These are phyloP conservation scores for Xanthorhoe designata DNA, from an alignment of 2,888 invertebrate species.

Conservation along the genomic window DNA sequence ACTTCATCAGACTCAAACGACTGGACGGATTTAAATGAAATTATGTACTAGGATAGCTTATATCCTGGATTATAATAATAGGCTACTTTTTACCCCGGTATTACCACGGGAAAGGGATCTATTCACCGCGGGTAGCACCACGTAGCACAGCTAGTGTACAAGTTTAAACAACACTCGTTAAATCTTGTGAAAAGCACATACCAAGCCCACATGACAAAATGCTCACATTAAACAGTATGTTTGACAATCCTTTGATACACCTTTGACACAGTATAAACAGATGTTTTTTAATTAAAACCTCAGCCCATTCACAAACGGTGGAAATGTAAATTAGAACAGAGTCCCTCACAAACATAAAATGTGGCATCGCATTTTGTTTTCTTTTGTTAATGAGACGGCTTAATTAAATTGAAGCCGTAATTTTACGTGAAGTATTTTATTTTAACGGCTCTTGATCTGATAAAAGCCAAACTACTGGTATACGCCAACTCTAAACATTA, in stretches of 20 bases:
- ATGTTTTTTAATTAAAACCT: slow-evolving; percentile 6
- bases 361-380: slow-evolving; percentile 9
- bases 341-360: slow-evolving; percentile 14
- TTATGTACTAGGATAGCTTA: no score
- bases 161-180: no score
- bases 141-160: no score
- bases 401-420: slow-evolving; percentile 2
- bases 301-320: slow-evolving; percentile 3
- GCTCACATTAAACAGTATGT: no score
- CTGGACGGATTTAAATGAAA: no score
- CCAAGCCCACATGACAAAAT: background rate
- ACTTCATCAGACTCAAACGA: no score
- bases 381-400: slow-evolving; percentile 7
- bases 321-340: slow-evolving; percentile 4
- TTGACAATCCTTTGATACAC: background rate
- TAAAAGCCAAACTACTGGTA: background rate
- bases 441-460: background rate
- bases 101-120: no score
- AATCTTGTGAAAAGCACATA: no score
- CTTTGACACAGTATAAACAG: background rate
- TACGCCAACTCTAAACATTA: background rate
- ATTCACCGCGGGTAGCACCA: no score
- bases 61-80: no score
- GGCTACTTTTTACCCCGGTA: no score
- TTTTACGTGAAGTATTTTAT: background rate